Base-by-base conservation (phyloP, 2,797 vertebrate genomes). In the Carapus acus region DNA sequence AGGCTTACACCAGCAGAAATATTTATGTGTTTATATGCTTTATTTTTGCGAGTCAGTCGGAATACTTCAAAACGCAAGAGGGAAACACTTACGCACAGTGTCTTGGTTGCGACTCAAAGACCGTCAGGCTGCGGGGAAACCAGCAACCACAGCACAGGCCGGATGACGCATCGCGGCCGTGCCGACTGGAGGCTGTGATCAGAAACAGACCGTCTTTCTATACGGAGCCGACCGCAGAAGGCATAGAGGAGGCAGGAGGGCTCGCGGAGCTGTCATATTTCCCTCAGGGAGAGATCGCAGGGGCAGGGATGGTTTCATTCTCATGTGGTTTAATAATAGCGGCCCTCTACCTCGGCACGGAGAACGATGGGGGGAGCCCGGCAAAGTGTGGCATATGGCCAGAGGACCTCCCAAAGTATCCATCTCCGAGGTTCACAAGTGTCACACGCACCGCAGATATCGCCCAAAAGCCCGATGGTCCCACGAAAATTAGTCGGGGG, bases 281-380 rank as follows among this genome's bases (percentile, higher is more conserved):
- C 67, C 67, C 54, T 14, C 2, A 3, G 61, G 60, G 50, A 57
- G 48, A 19, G 62, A 73, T 64, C 43, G 27, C 58, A 47, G 54
- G 49, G n/a, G n/a, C n/a, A n/a, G n/a, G n/a, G n/a, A n/a, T n/a
- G n/a, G n/a, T n/a, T n/a, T n/a, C n/a, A 74, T 65, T 68, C 58
- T 70, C 67, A n/a, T 76, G 74, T 74, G 79, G 77, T 63, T 67
- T 68, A 59, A 74, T 66, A 73, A 74, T 73, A 71, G 71, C 65
- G 62, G 53, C 65, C 46, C 64, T 63, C 39, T 44, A 52, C 59
- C 58, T 78, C 69, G 49, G 33, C 31, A 42, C 54, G 41, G 67
- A 57, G 52, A 74, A 51, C 54, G 9, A 19, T 47, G 62, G 49
- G 45, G 45, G 9, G 31, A 59, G 36, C 21, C 14, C 45, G 41